Evolutionary conservation across 2,888 invertebrate species (phyloP).

Genomic region (Liposcelis brunnea): DNA sequence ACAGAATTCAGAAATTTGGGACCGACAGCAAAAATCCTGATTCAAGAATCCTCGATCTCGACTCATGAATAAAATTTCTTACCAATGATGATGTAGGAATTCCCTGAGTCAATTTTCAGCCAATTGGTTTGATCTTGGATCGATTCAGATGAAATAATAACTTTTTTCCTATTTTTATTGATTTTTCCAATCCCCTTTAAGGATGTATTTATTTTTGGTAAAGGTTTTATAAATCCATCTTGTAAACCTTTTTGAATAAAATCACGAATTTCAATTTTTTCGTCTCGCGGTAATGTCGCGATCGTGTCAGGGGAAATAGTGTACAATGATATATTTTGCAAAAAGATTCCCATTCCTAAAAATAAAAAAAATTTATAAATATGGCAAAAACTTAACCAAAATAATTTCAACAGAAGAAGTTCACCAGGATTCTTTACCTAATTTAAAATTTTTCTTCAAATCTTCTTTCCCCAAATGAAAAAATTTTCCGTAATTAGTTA

Average conservation of each 20-base stretch:
- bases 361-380: slow-evolving; percentile 8
- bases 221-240: slow-evolving; percentile 34
- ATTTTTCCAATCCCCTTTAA: slow-evolving; percentile 5
- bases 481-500: slow-evolving; percentile 36
- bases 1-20: too few relatives aligned
- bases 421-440: too few relatives aligned
- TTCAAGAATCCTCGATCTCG: too few relatives aligned
- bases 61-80: too few relatives aligned
- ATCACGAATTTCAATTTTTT: slow-evolving; percentile 30
- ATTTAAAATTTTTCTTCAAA: slow-evolving; percentile 33
- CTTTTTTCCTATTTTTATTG: too few relatives aligned
- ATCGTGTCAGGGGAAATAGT: slow-evolving; percentile 39
- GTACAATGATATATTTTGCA: slow-evolving; percentile 39
- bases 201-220: slow-evolving; percentile 26
- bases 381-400: too few relatives aligned
- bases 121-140: slow-evolving; percentile 18
- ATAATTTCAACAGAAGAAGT: too few relatives aligned
- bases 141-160: too few relatives aligned
- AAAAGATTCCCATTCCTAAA: slow-evolving; percentile 37
- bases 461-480: slow-evolving; percentile 42
- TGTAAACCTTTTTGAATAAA: slow-evolving; percentile 33
- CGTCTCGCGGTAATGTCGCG: slow-evolving; percentile 29
- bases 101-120: slow-evolving; percentile 29
- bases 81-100: slow-evolving; percentile 30
- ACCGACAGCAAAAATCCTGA: too few relatives aligned